Evolutionary conservation across 2,797 vertebrate species (phyloP), one percentile per base, ranked within the genome.

Genomic region (Meriones psammophilus): DNA sequence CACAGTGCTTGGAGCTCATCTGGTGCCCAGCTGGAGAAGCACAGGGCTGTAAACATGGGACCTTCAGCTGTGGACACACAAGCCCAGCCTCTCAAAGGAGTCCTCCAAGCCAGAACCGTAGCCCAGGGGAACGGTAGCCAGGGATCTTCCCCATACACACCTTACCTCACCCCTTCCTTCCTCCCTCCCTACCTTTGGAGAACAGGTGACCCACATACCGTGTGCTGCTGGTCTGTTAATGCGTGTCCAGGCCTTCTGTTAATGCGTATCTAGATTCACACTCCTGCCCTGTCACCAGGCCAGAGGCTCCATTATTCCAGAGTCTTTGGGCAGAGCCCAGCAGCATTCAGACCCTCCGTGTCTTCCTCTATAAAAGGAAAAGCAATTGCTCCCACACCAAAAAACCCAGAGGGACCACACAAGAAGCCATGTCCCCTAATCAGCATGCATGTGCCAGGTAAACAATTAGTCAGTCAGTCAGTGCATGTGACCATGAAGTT

Each of bases 401-500:
- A 2, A 36, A 74, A 30, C 18, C 42, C 58, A 22, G 30, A 33
- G 64, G 50, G 93, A 30, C 33, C 68, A 58, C 60, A 2, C 30
- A 33, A 36, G 73, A 33, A 28, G 26, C 14, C 2, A 0, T 5
- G 7, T 15, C 28, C 6, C 2, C 1, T 50, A 12, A 33, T 10
- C 66, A 18, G 17, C 30, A 42, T 42, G 56, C 5, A 22, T 1
- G 4, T 56, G 46, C 64, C 88, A 92, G n/a, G 68, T 33, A 3
- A 46, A 68, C 60, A 69, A 8, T 1, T 8, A 1, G 30, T 33
- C 3, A 2, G 30, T 33, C 3, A 2, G 13, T 28, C 74, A 54
- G 4, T 14, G 1, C 1, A 0, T 1, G 22, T 0, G 36, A 60
- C 60, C 54, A 8, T 12, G 54, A 20, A n/a, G 69, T 4, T 0